Evolutionary conservation across 2,797 vertebrate genomes (phyloP).

Genomic region (Coilia nasus): DNA sequence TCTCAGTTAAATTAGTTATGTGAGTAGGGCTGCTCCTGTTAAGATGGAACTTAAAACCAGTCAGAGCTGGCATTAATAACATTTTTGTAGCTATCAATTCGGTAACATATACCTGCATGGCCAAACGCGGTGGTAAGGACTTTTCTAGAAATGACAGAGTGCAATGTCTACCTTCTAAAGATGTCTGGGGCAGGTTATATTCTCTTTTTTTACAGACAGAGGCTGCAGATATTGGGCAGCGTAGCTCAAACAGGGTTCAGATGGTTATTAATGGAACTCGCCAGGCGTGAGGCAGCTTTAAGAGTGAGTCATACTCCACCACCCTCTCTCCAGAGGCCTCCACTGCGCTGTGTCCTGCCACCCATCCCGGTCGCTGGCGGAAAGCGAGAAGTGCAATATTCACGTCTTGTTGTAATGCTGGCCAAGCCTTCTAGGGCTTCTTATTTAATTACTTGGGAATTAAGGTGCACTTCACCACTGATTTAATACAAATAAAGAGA

Average conservation of each 20-base stretch:
- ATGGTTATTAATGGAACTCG: constrained; percentile 73
- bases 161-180: neutral
- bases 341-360: constrained; percentile 57
- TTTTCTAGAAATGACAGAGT: neutral
- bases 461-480: neutral
- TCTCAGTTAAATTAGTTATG: neutral
- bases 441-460: neutral
- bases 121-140: neutral
- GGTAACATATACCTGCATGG: neutral
- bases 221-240: constrained; percentile 61
- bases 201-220: neutral
- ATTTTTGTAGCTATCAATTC: neutral
- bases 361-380: constrained; percentile 35
- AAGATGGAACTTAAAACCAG: neutral
- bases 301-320: constrained; percentile 69
- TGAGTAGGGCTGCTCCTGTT: neutral
- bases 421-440: neutral
- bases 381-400: neutral
- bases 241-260: constrained; percentile 56
- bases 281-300: constrained; percentile 55
- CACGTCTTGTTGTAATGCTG: constrained; percentile 11
- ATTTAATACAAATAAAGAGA: neutral
- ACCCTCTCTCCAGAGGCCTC: constrained; percentile 60
- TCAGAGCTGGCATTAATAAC: constrained; percentile 38
- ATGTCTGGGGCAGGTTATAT: neutral